Evolutionary conservation across 2,113 vertebrate species (phyloP).

Genomic region (Apteryx owenii): DNA sequence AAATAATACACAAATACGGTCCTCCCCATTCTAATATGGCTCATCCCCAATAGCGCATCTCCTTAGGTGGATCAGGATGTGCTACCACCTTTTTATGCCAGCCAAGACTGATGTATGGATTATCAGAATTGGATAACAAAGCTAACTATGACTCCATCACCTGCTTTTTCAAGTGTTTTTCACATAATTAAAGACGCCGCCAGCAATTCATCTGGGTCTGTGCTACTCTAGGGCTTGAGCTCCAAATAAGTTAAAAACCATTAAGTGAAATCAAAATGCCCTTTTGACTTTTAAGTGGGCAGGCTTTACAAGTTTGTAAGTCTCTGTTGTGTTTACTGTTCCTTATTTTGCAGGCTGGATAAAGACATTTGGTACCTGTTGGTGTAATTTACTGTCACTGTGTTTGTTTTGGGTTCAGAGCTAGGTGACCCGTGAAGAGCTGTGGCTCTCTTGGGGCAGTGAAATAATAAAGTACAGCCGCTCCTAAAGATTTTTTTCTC

Average conservation of each 20-base stretch:
- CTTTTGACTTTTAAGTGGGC: background rate
- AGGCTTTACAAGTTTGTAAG: background rate
- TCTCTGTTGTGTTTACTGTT: background rate
- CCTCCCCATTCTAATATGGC: background rate
- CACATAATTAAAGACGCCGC: background rate
- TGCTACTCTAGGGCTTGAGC: background rate
- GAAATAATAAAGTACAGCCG: conserved; percentile 52
- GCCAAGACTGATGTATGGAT: background rate
- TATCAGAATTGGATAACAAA: background rate
- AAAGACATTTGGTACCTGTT: conserved; percentile 63
- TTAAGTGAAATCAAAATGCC: background rate
- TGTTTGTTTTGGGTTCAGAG: conserved; percentile 70
- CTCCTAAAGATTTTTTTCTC: conserved; percentile 28
- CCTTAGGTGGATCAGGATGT: no score
- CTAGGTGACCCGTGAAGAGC: conserved; percentile 62
- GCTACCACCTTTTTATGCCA: no score
- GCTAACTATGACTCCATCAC: background rate
- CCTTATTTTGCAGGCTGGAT: background rate
- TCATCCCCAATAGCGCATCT: background rate
- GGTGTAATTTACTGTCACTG: conserved; percentile 53
- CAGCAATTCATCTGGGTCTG: background rate
- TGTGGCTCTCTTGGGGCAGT: conserved; percentile 53
- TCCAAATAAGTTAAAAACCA: background rate
- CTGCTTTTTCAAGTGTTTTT: background rate
- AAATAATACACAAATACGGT: background rate